phyloP scores from a whole-genome alignment of 1,140 invertebrate genomes.

The Hylyphantes graminicola region DNA sequence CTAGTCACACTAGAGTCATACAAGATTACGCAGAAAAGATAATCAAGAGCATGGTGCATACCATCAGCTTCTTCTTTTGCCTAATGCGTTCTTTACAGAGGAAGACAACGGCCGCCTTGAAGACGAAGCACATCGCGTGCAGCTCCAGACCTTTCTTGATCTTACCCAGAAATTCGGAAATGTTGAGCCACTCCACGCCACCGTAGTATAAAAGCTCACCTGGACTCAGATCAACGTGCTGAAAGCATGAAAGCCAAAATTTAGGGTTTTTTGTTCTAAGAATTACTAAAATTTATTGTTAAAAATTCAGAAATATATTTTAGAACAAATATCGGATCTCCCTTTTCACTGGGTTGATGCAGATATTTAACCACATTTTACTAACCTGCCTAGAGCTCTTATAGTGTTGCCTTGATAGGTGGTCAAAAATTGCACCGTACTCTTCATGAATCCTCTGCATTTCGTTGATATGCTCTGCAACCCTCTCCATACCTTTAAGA shows the following conservation, averaged over 20 bases:
- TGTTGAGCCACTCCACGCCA: conserved; percentile 97
- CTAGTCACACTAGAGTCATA: no score
- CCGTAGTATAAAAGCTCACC: conserved; percentile 97
- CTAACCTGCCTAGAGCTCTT: conserved; percentile 88
- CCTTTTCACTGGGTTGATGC: neutral
- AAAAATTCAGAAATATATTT: no score
- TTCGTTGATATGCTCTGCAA: conserved; percentile 99
- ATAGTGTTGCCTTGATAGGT: conserved; percentile 92
- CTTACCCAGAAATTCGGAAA: conserved; percentile 94
- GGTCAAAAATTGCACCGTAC: conserved; percentile 97
- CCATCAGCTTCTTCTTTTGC: conserved; percentile 97
- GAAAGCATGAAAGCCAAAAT: neutral
- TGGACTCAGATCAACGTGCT: conserved; percentile 92
- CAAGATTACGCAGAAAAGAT: no score
- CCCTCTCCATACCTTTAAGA: conserved; percentile 87
- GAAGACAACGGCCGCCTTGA: conserved; percentile 97
- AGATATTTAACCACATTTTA: neutral
- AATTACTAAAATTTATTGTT: no score
- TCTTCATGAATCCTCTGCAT: conserved; percentile 99
- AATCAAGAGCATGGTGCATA: conserved; percentile 61
- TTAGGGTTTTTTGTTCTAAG: neutral
- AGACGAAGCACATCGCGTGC: conserved; percentile 98
- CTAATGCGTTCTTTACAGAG: conserved; percentile 95
- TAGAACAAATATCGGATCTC: no score
- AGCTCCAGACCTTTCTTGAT: conserved; percentile 97